These are phyloP conservation scores for Hydrozoanthus tunicans DNA, from an alignment of 64 coral and sea anemone genomes.

Conservation along the genomic window DNA sequence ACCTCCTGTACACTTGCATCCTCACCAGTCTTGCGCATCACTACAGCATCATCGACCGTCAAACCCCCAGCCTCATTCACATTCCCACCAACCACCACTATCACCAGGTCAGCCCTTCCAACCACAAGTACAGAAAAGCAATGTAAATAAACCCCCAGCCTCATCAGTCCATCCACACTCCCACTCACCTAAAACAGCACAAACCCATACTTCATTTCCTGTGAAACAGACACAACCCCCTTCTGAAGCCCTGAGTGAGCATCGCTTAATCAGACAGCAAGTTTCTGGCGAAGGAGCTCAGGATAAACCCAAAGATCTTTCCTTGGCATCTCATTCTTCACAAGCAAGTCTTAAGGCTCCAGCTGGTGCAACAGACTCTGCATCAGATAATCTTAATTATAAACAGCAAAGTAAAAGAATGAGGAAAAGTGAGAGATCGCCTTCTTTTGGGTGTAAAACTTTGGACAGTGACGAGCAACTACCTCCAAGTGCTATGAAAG, in stretches of 20 bases:
- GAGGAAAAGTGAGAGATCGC: constrained; percentile 63
- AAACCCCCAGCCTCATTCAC: constrained; percentile 9
- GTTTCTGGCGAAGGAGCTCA: not conserved
- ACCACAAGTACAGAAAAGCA: not conserved
- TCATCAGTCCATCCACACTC: not conserved
- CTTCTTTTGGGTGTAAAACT: constrained; percentile 46
- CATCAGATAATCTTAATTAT: constrained; percentile 17
- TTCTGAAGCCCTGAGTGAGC: not conserved
- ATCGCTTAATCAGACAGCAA: not conserved
- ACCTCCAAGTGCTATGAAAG: not conserved
- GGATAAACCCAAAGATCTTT: not conserved
- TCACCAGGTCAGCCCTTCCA: not conserved
- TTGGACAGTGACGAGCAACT: not conserved
- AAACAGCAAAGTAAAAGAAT: constrained; percentile 62
- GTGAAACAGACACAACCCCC: not conserved
- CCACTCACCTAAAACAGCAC: not conserved
- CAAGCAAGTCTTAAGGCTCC: not conserved
- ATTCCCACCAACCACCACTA: not conserved
- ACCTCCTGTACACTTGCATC: constrained; percentile 24
- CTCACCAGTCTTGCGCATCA: not conserved
- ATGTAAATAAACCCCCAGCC: not conserved
- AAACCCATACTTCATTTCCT: not conserved
- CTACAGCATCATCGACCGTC: not conserved
- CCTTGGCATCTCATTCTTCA: not conserved
- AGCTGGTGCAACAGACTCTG: not conserved